Percentiles rank a stretch among this genome's conserved stretches.
Evolutionary conservation across 1,140 invertebrate species (phyloP).

Genomic region (Mizuhopecten yessoensis): DNA sequence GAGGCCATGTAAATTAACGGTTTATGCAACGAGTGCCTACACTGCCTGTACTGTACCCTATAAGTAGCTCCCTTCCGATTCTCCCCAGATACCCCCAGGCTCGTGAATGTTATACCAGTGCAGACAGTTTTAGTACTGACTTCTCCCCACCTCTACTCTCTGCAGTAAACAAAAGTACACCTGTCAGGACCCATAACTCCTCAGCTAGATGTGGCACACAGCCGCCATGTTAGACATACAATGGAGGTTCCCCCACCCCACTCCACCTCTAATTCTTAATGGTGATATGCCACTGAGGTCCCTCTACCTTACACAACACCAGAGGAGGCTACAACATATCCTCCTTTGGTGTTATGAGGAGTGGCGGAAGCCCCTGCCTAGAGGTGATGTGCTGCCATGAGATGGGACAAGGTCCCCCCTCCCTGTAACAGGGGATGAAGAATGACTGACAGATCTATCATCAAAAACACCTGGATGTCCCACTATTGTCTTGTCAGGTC

Average conservation of each 20-base stretch:
- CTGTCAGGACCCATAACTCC: conserved; percentile 8
- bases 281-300: background rate
- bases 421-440: background rate
- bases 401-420: background rate
- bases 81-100: background rate
- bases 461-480: conserved; percentile 36
- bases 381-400: too few relatives aligned
- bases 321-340: background rate
- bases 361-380: background rate
- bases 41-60: background rate
- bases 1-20: background rate
- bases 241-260: too few relatives aligned
- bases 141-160: background rate
- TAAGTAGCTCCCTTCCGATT: too few relatives aligned
- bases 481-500: conserved; percentile 14
- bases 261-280: background rate
- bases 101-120: background rate
- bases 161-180: conserved; percentile 8
- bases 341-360: background rate
- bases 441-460: conserved; percentile 10
- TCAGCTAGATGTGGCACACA: background rate
- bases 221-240: background rate
- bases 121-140: background rate
- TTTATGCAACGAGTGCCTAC: too few relatives aligned
- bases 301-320: too few relatives aligned